Evolutionary conservation across 2,113 vertebrate species (phyloP).

Genomic region (Sterna hirundo): DNA sequence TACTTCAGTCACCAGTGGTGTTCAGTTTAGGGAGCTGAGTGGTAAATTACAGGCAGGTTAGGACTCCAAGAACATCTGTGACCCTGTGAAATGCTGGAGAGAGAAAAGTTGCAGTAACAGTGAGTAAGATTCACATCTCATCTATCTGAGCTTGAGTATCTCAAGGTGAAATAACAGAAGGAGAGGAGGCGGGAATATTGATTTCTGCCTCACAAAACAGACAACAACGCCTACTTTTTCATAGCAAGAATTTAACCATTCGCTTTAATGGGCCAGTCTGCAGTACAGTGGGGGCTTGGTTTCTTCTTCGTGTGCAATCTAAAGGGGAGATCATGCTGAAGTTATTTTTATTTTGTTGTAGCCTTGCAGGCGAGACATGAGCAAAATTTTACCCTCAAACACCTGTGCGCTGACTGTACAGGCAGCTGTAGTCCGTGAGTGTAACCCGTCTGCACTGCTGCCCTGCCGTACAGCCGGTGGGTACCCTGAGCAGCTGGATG

Average conservation of each 20-base stretch:
- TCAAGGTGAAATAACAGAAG: constrained; percentile 62
- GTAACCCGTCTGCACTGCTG: background rate
- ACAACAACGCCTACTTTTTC: constrained; percentile 64
- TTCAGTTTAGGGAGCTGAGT: constrained; percentile 8
- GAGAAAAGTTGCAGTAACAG: constrained; percentile 10
- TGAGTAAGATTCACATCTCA: constrained; percentile 52
- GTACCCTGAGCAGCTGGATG: background rate
- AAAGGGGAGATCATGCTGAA: background rate
- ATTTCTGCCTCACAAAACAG: constrained; percentile 66
- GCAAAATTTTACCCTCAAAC: background rate
- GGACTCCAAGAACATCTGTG: background rate
- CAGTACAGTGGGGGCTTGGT: background rate
- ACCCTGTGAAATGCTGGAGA: constrained; percentile 30
- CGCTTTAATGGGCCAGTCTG: constrained; percentile 34
- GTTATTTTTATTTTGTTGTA: constrained; percentile 4
- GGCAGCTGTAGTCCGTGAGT: background rate
- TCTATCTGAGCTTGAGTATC: constrained; percentile 43
- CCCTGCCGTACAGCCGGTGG: background rate
- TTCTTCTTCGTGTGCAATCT: constrained; percentile 12
- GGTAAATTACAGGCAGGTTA: constrained; percentile 34
- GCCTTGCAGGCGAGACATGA: background rate
- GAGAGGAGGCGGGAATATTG: constrained; percentile 59
- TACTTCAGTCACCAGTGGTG: background rate
- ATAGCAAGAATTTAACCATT: constrained; percentile 47
- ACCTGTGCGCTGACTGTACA: background rate